Base-by-base conservation (phyloP, 2,797 vertebrate genomes). In the Betta splendens region DNA sequence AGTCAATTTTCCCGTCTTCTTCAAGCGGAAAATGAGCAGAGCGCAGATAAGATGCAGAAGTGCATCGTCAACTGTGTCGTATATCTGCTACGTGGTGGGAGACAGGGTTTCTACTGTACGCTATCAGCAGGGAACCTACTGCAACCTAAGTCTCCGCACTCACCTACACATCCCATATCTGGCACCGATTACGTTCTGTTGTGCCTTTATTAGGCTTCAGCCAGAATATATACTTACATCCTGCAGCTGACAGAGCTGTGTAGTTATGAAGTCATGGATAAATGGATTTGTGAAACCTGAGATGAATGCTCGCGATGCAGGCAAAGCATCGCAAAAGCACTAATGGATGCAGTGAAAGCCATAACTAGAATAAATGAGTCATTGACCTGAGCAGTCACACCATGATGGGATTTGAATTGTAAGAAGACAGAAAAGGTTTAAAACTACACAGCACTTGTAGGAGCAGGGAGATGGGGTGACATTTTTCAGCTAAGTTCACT, bases 11-110 rank as follows among this genome's bases (percentile, higher is more conserved):
- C 87, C 66, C 49, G 79, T 85, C 76, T 80, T 86, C 70, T 56
- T 85, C 89, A 89, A 84, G 89, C 81, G 57, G 80, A 92, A 93
- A 93, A 93, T 92, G 83, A 90, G 83, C 72, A 69, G 71, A 76
- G 75, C 65, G 40, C 43, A 84, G 85, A 91, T 90, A 90, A 89
- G 84, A 90, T 79, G 72, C 56, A 50, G 70, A 72, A 60, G 70
- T 77, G 75, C 79, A 71, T 79, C 55, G 72, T 79, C 64, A 67
- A 76, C 75, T 75, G 66, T 75, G 78, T 79, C 59, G 74, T 88
- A 76, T 85, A 80, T 87, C 78, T 79, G 78, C 79, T 86, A 82
- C 85, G 80, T 82, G 87, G 84, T 61, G 80, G 80, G 73, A 63
- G 70, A 86, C 65, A 79, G 72, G 75, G 62, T 67, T 85, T 89